Base-by-base conservation (phyloP, 2,113 vertebrate genomes). In the Acanthochromis polyacanthus region DNA sequence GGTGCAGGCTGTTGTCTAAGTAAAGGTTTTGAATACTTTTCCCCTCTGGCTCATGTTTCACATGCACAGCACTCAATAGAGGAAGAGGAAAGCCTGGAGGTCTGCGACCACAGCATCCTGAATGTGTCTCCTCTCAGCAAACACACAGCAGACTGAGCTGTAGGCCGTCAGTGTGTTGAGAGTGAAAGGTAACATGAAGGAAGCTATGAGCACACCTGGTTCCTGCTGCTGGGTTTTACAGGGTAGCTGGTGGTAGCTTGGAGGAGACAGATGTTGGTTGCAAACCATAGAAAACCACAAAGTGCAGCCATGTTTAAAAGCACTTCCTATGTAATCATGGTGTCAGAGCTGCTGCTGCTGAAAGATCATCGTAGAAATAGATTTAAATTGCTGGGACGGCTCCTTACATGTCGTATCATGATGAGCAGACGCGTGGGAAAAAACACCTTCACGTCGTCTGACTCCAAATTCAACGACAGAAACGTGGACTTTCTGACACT, bases 101-200 rank as follows among this genome's bases (percentile, higher is more conserved):
- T 90, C 83, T 87, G 63, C 75, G 86, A 93, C 93, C 92, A 93
- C 93, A 91, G 88, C 85, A 94, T 95, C 93, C 93, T 95, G 90
- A 94, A 80, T 83, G 61, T 20, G 75, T 72, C 75, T 83, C 77
- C 68, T 85, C 62, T 84, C 74, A 78, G 67, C 30, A 50, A 69
- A 75, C 30, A 80, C 46, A 75, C 36, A 63, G 32, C 62, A 46
- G 25, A 15, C 40, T 6, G 59, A 78, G 50, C 52, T 53, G 56
- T 73, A 48, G 2, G 19, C 46, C 14, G 17, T 22, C n/a, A 6
- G 22, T 38, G 63, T 36, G 38, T 12, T 38, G 30, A 62, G 22
- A 58, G 23, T 16, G 23, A 78, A 30, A 75, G 45, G 61, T 23
- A 55, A 16, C 45, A 60, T n/a, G 38, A 20, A 83, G 67, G 59